Conservation (phyloP, 2,888 invertebrate species). For the Mythimna vitellina region DNA sequence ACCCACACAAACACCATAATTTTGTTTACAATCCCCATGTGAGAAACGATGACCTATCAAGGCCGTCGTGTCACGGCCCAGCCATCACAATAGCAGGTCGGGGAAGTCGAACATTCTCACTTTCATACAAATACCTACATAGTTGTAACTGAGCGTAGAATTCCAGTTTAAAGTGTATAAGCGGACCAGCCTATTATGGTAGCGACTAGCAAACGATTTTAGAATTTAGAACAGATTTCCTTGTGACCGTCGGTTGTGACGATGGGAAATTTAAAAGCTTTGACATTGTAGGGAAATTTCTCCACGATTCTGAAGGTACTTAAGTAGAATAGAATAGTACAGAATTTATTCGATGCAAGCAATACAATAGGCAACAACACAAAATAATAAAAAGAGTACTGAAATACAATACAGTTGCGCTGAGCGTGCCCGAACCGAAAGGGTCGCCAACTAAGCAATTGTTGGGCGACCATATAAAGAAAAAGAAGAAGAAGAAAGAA, state of each 20-base stretch:
- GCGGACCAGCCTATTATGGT: slow-evolving; percentile 47
- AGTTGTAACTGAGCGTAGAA: slow-evolving; percentile 61
- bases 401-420: no score
- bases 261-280: slow-evolving; percentile 27
- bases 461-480: no score
- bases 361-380: no score
- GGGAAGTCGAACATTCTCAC: slow-evolving; percentile 80
- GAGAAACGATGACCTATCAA: slow-evolving; percentile 81
- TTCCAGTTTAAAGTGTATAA: slow-evolving; percentile 63
- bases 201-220: slow-evolving; percentile 44
- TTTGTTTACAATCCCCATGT: slow-evolving; percentile 79
- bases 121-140: slow-evolving; percentile 79
- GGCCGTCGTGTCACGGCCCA: slow-evolving; percentile 82
- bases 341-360: no score
- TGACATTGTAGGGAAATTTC: not conserved
- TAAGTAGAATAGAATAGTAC: not conserved
- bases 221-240: slow-evolving; percentile 48
- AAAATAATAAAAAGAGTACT: no score
- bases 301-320: not conserved
- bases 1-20: slow-evolving; percentile 69
- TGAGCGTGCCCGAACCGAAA: no score
- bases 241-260: slow-evolving; percentile 19
- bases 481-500: no score
- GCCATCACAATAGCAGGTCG: slow-evolving; percentile 83
- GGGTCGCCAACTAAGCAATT: no score